Evolutionary conservation across 2,797 vertebrate species (phyloP).

Genomic region (Sebastes reedi): DNA sequence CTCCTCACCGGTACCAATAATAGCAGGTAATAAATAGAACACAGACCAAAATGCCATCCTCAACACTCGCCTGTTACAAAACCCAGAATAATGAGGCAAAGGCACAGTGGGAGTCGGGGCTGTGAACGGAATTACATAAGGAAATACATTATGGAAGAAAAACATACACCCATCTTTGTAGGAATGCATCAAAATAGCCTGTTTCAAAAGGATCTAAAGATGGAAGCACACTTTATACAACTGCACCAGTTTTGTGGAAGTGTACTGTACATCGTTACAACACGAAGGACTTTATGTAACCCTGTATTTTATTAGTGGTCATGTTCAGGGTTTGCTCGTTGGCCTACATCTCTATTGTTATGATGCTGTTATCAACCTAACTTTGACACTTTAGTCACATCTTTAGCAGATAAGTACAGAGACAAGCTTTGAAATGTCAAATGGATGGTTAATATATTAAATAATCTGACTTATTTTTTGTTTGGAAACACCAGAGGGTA

Average conservation of each 20-base stretch:
- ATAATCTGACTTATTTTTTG: neutral
- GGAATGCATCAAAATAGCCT: neutral
- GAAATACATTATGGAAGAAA: neutral
- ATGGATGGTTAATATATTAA: neutral
- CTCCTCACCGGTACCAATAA: conserved; percentile 66
- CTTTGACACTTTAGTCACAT: neutral
- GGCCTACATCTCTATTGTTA: neutral
- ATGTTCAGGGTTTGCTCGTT: neutral
- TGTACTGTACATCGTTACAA: neutral
- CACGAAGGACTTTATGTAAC: neutral
- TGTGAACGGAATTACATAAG: conserved; percentile 22
- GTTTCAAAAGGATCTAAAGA: conserved; percentile 4
- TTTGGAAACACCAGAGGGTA: conserved; percentile 6
- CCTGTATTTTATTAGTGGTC: neutral
- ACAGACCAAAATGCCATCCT: conserved; percentile 66
- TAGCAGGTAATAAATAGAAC: conserved; percentile 75
- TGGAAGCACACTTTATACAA: conserved; percentile 2
- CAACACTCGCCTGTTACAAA: conserved; percentile 57
- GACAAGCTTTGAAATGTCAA: neutral
- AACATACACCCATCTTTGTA: neutral
- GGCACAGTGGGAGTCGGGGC: conserved; percentile 17
- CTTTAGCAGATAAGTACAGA: neutral
- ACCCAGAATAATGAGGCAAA: conserved; percentile 55
- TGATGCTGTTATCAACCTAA: neutral
- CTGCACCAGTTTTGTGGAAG: neutral